Evolutionary conservation across 2,888 invertebrate genomes (phyloP).

Genomic region (Nasonovia ribisnigri): DNA sequence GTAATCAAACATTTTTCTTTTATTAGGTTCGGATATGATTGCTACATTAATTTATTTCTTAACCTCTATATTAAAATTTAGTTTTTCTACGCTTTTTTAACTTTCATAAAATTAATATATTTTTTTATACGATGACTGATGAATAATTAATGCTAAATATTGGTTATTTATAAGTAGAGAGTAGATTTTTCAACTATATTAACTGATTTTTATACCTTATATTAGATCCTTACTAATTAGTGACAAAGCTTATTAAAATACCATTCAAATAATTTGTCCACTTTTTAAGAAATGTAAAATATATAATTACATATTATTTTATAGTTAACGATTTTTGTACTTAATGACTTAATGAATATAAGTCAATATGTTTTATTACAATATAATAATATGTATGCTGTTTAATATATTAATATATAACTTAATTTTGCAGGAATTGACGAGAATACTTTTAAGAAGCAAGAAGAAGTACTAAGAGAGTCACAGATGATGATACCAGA

Average conservation of each 20-base stretch:
- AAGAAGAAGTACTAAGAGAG: constrained; percentile 91
- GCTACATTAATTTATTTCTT: too few species aligned
- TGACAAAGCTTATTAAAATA: not conserved
- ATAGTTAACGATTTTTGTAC: not conserved
- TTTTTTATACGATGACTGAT: too few species aligned
- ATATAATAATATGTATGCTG: not conserved
- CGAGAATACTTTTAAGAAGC: constrained; percentile 83
- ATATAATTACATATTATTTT: not conserved
- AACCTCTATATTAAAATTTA: too few species aligned
- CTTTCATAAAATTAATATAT: too few species aligned
- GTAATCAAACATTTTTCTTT: too few species aligned
- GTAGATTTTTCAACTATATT: too few species aligned
- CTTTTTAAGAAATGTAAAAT: not conserved
- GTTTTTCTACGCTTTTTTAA: too few species aligned
- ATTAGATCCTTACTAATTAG: not conserved
- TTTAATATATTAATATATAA: not conserved
- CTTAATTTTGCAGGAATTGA: constrained; percentile 75
- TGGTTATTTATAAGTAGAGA: too few species aligned
- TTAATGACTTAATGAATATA: not conserved
- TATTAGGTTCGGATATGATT: too few species aligned
- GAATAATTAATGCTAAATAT: too few species aligned
- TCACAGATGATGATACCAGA: constrained; percentile 94
- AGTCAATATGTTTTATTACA: not conserved
- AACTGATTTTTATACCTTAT: not conserved
- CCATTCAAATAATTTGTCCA: not conserved